Conservation (phyloP, 1,140 invertebrate species). For the Heliconius melpomene region DNA sequence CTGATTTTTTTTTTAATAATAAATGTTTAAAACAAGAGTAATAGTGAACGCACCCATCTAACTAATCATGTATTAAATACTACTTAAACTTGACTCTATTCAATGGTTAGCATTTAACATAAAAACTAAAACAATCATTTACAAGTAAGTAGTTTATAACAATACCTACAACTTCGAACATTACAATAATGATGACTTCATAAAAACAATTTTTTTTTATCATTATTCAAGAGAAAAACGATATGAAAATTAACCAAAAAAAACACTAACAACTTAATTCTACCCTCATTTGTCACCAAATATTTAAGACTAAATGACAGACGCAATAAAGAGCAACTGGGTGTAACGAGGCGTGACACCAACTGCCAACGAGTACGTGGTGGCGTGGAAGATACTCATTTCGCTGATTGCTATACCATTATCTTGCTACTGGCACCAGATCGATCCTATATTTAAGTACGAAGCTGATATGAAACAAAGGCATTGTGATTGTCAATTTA, state of each 20-base stretch:
- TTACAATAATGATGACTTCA: neutral
- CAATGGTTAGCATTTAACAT: neutral
- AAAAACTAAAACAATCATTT: neutral
- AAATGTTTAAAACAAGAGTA: no score
- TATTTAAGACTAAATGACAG: slow-evolving; percentile 20
- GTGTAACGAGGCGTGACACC: slow-evolving; percentile 39
- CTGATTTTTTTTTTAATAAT: no score
- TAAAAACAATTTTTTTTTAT: neutral
- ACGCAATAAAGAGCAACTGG: slow-evolving; percentile 22
- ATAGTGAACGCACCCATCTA: no score
- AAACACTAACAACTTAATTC: neutral
- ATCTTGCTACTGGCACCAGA: slow-evolving; percentile 31
- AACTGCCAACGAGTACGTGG: slow-evolving; percentile 11
- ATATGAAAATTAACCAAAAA: neutral
- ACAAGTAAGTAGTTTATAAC: neutral
- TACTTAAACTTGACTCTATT: neutral
- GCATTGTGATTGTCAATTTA: slow-evolving; percentile 3
- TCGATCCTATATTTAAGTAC: neutral
- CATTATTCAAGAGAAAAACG: neutral
- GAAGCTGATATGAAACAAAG: slow-evolving; percentile 8
- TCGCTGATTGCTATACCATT: slow-evolving; percentile 38
- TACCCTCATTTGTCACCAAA: slow-evolving; percentile 22
- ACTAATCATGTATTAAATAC: no score
- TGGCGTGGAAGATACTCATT: slow-evolving; percentile 40
- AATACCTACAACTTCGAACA: neutral